A percentile compares a stretch with the other conserved stretches of the same genome.
These are phyloP conservation scores for Papilio elwesi DNA, from an alignment of 2,888 invertebrate species.

Conservation along the genomic window DNA sequence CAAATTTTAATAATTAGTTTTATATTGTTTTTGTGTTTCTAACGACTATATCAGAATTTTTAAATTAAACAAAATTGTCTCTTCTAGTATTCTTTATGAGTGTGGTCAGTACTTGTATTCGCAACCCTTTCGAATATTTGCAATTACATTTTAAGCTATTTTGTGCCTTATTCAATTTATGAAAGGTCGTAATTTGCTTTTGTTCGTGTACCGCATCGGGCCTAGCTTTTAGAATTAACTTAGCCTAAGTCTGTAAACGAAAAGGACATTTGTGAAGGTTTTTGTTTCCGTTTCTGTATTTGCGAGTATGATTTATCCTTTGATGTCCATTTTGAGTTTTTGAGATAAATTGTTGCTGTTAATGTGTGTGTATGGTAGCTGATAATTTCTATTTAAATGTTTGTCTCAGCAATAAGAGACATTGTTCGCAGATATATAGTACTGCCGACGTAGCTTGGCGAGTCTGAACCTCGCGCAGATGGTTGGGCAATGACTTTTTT, in stretches of 20 bases:
- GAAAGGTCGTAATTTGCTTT: slow-evolving; percentile 43
- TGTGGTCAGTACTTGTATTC: slow-evolving; percentile 60
- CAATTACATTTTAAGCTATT: slow-evolving; percentile 76
- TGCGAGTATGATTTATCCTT: slow-evolving; percentile 46
- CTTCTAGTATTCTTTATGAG: slow-evolving; percentile 50
- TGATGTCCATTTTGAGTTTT: not conserved
- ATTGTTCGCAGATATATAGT: too few species aligned
- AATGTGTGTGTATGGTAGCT: too few species aligned
- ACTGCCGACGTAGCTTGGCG: too few species aligned
- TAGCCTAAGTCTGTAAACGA: slow-evolving; percentile 42
- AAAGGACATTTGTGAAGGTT: slow-evolving; percentile 32
- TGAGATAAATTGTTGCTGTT: too few species aligned
- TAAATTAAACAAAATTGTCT: slow-evolving; percentile 38
- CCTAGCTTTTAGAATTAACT: slow-evolving; percentile 38
- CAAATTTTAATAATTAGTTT: too few species aligned
- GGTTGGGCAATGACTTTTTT: too few species aligned
- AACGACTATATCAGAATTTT: too few species aligned
- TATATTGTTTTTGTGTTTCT: too few species aligned
- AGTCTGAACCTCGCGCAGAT: too few species aligned
- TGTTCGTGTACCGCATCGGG: slow-evolving; percentile 43
- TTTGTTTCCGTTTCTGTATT: slow-evolving; percentile 24
- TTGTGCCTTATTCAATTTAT: slow-evolving; percentile 55
- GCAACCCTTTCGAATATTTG: slow-evolving; percentile 70
- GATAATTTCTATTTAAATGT: not conserved
- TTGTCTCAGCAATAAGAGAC: too few species aligned